Evolutionary conservation across 2,888 invertebrate species (phyloP), one percentile per base, ranked within the genome.

Genomic region (Elegia similella): DNA sequence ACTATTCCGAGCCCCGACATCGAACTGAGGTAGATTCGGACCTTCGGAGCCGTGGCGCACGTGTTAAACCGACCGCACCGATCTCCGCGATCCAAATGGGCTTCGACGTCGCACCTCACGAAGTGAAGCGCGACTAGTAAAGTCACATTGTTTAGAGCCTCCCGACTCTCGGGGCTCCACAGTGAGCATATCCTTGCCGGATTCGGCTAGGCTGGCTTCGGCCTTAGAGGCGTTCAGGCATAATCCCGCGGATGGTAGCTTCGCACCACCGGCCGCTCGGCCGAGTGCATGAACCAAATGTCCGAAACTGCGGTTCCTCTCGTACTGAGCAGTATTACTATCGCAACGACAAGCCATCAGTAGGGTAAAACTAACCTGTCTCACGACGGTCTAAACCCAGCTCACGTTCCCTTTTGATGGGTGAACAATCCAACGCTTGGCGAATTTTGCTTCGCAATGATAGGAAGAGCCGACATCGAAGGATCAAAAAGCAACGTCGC

Each of bases 341-440:
- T 92, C 86, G 89, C 88, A 88, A 90, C 81, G 86, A 84, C 92
- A 32, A 60, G 76, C 74, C 88, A 90, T 90, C 89, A 90, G 92
- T 92, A 92, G 92, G 92, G 89, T 92, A 92, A 93, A 92, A 92
- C 91, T 92, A 91, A 92, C 92, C 92, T 92, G 91, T 92, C 92
- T 92, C 92, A 92, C 92, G 93, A 93, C 92, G 92, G 92, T 93
- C 93, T 93, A 93, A 93, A 92, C 92, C 92, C 92, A 92, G 92
- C 93, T 93, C 93, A 93, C 92, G 91, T 93, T 93, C 92, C 92
- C 93, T 93, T 92, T 56, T 47, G 82, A 91, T 88, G 93, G 93
- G 93, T 93, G 93, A 94, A 94, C 93, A 94, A 94, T 94, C 93
- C 93, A 89, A 94, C 93, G 89, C 42, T 42, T 42, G 13, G 42